phyloP scores from a whole-genome alignment of 2,888 invertebrate species.

The Perizoma affinitatum region DNA sequence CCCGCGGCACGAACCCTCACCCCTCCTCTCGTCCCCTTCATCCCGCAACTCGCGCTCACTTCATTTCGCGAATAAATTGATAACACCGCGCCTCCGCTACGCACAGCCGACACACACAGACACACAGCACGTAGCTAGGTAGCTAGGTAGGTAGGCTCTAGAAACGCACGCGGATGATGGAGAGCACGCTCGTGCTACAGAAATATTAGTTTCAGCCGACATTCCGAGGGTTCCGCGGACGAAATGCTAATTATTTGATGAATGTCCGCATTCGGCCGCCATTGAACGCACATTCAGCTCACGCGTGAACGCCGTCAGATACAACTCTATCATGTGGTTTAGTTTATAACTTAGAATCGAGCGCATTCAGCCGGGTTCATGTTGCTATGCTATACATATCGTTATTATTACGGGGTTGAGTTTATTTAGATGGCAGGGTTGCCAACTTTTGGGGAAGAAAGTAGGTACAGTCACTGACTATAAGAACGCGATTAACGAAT shows the following conservation, averaged over 20 bases:
- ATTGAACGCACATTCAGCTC: constrained; percentile 4
- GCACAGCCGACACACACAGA: too few species aligned
- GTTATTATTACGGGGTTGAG: too few species aligned
- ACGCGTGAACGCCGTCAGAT: not conserved
- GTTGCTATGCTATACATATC: too few species aligned
- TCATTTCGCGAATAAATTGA: constrained; percentile 69
- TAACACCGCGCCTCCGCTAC: constrained; percentile 46
- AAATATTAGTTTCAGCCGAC: constrained; percentile 8
- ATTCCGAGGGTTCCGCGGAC: constrained; percentile 4
- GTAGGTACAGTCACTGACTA: too few species aligned
- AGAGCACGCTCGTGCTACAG: not conserved
- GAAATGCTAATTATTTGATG: constrained; percentile 13
- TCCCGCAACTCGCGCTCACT: constrained; percentile 46
- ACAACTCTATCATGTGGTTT: too few species aligned
- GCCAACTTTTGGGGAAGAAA: too few species aligned
- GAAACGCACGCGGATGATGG: not conserved
- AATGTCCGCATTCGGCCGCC: not conserved
- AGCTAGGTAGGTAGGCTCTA: constrained; percentile 2
- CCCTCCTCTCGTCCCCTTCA: not conserved
- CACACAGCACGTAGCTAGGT: too few species aligned
- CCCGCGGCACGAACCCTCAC: constrained; percentile 1
- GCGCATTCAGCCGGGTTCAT: too few species aligned
- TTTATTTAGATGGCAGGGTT: too few species aligned
- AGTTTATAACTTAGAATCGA: too few species aligned
- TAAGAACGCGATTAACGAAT: too few species aligned